Evolutionary conservation across 2,888 invertebrate species (phyloP).

Genomic region (Drosophila cognata): DNA sequence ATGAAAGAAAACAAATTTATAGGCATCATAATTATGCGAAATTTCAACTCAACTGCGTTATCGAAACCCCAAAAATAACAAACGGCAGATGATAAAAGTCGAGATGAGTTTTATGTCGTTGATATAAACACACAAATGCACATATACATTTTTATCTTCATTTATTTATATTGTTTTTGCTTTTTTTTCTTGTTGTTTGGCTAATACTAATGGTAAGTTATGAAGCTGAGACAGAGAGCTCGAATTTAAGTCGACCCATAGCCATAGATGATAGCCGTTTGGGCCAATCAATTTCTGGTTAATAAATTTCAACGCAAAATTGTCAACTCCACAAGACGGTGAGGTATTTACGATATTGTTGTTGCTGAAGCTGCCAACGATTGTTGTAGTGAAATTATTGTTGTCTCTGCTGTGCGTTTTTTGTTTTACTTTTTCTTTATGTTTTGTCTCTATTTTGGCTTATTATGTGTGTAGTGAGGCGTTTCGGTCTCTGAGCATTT

Average conservation of each 20-base stretch:
- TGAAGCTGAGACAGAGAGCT: slow-evolving; percentile 54
- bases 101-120: slow-evolving; percentile 38
- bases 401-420: slow-evolving; percentile 43
- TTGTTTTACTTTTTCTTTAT: slow-evolving; percentile 18
- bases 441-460: slow-evolving; percentile 32
- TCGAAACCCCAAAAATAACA: slow-evolving; percentile 50
- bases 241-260: slow-evolving; percentile 24
- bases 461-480: slow-evolving; percentile 63
- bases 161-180: slow-evolving; percentile 33
- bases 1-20: slow-evolving; percentile 82
- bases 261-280: slow-evolving; percentile 74
- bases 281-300: slow-evolving; percentile 80
- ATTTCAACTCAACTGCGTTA: slow-evolving; percentile 66
- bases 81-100: slow-evolving; percentile 50
- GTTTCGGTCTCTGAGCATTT: slow-evolving; percentile 66
- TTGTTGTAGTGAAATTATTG: slow-evolving; percentile 59
- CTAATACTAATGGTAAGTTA: slow-evolving; percentile 75
- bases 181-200: slow-evolving; percentile 39
- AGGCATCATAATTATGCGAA: slow-evolving; percentile 81
- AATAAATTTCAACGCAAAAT: slow-evolving; percentile 77
- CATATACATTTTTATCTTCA: slow-evolving; percentile 15
- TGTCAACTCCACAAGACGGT: slow-evolving; percentile 54
- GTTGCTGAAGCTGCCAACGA: slow-evolving; percentile 21
- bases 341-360: slow-evolving; percentile 68
- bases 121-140: slow-evolving; percentile 19